Base-by-base conservation (phyloP, 2,888 invertebrate genomes). In the Mycalesis mineus region DNA sequence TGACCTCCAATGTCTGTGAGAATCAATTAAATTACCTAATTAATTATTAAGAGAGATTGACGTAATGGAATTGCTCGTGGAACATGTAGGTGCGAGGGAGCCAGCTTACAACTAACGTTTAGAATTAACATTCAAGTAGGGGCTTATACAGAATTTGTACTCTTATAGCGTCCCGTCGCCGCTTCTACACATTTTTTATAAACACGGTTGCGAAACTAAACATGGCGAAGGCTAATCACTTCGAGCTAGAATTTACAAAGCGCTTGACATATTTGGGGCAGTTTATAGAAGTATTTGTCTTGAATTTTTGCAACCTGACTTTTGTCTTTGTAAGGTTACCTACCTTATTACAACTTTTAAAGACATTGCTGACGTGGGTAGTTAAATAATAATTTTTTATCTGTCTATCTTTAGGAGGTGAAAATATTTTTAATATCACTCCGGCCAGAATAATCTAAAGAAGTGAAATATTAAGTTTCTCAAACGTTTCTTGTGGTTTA, bases 71-170 rank as follows among this genome's bases (percentile, higher is more conserved):
- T 36, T 1, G 36, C 36, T 36, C 36, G 11, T 36, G 4, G 11
- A 2, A 11, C 36, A 36, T 2, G 36, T 36, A 36, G 9, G 4
- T 4, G 1, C 36, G 36, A 11, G 36, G 11, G 11, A 11, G 1
- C 36, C 36, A 36, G 36, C 36, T 82, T 76, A 79, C 80, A 81
- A 84, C 82, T 84, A 84, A 84, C 70, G 74, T 82, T 82, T 80
- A 84, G 77, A 82, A 84, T 83, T 84, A 86, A 82, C 83, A 82
- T 79, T 81, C 84, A 79, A 81, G 80, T 82, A 84, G 91, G 91
- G 91, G 91, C 91, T 91, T 91, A 91, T 90, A 92, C 91, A 92
- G 92, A 93, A 93, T 93, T 93, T 93, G 93, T 93, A 93, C 93
- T 93, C 91, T 92, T 91, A 68, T 75, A 82, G 82, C 82, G 81